Evolutionary conservation across 1,140 invertebrate species (phyloP).

Genomic region (Acromyrmex echinatior): DNA sequence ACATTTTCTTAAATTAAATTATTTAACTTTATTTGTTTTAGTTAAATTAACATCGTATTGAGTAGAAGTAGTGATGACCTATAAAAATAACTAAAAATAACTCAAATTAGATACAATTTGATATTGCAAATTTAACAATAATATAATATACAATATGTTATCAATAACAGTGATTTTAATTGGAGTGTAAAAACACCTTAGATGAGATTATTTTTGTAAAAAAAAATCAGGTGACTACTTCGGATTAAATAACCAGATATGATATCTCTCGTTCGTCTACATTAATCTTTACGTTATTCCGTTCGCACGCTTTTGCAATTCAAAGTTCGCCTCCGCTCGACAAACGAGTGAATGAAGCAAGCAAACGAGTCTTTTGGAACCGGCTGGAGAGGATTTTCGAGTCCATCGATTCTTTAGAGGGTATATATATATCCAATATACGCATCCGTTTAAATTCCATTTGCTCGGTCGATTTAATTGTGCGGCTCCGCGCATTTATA

Average conservation of each 20-base stretch:
- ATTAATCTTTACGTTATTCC: constrained; percentile 37
- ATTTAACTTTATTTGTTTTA: too few relatives aligned
- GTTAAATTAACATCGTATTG: too few relatives aligned
- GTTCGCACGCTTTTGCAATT: constrained; percentile 2
- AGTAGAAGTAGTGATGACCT: too few relatives aligned
- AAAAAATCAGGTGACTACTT: too few relatives aligned
- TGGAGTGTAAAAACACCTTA: too few relatives aligned
- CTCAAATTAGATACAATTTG: too few relatives aligned
- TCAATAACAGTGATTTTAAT: too few relatives aligned
- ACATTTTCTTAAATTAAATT: too few relatives aligned
- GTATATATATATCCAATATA: background rate
- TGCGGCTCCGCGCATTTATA: background rate
- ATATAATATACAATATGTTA: too few relatives aligned
- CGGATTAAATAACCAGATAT: background rate
- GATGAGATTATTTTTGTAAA: too few relatives aligned
- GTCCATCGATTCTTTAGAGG: constrained; percentile 8
- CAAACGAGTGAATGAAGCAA: background rate
- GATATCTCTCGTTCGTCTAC: background rate
- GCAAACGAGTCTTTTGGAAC: constrained; percentile 9
- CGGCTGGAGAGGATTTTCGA: constrained; percentile 51
- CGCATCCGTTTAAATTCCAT: constrained; percentile 41
- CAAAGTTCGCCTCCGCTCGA: background rate
- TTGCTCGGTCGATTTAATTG: constrained; percentile 6
- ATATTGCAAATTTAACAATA: too few relatives aligned
- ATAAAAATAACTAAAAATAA: too few relatives aligned